Evolutionary conservation across 1,140 invertebrate genomes (phyloP), one percentile per base, ranked within the genome.

Genomic region (Stratiolaelaps scimitus): DNA sequence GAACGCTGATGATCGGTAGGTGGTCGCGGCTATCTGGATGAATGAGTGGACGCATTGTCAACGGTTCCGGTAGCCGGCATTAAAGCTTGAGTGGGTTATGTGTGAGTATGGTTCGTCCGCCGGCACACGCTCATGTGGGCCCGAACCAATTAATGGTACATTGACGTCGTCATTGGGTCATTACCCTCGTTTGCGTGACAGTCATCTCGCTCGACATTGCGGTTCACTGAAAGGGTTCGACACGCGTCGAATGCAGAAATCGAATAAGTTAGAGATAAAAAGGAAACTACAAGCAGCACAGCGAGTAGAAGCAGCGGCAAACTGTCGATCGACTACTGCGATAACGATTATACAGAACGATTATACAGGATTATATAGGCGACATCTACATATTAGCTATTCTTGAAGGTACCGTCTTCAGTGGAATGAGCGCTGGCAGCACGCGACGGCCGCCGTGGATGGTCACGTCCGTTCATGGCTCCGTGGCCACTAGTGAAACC

Each of bases 351-450:
- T 15, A 1, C 26, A n/a, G n/a, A n/a, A n/a, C n/a, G n/a, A n/a
- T n/a, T n/a, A n/a, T n/a, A n/a, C n/a, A n/a, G n/a, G n/a, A n/a
- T n/a, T n/a, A n/a, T n/a, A n/a, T n/a, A n/a, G n/a, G n/a, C n/a
- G n/a, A n/a, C n/a, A n/a, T n/a, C n/a, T n/a, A n/a, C n/a, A n/a
- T n/a, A n/a, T n/a, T n/a, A n/a, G n/a, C n/a, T n/a, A n/a, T n/a
- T n/a, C n/a, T n/a, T n/a, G n/a, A n/a, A n/a, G n/a, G n/a, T 34
- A 60, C 53, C 53, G 53, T 60, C 53, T 34, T 60, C 53, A 4
- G 53, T 60, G 2, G 53, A 60, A 34, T 60, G 53, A 4, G 53
- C 53, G 34, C 53, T 60, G 15, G 26, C 34, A 13, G 53, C 53
- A 15, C 53, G 53, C 34, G 26, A 34, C 26, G 53, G 15, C 10